phyloP scores from a whole-genome alignment of 2,888 invertebrate genomes.

The Willowsia nigromaculata region DNA sequence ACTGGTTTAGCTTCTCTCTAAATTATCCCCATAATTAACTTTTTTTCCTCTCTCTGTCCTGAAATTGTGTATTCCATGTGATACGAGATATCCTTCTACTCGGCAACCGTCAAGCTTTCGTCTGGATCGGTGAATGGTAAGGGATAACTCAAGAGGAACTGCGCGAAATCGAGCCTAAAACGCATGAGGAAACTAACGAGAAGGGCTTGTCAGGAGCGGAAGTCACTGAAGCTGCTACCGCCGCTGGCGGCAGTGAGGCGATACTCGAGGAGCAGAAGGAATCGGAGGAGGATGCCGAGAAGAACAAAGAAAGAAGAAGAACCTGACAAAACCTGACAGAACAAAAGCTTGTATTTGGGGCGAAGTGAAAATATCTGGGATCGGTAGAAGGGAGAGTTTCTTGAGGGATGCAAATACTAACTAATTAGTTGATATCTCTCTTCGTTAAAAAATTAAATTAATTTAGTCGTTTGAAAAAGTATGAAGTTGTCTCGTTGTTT shows the following conservation, averaged over 20 bases:
- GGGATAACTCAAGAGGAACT: constrained; percentile 93
- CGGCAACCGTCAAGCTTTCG: constrained; percentile 95
- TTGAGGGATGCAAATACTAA: too few relatives aligned
- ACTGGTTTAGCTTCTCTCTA: too few relatives aligned
- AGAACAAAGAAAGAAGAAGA: neutral
- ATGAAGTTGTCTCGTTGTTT: too few relatives aligned
- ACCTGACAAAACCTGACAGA: too few relatives aligned
- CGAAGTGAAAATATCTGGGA: constrained; percentile 80
- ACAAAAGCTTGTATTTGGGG: constrained; percentile 77
- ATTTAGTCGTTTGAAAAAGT: too few relatives aligned
- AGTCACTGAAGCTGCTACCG: constrained; percentile 79
- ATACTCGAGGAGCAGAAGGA: neutral
- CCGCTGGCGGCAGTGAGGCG: constrained; percentile 59
- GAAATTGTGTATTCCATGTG: too few relatives aligned
- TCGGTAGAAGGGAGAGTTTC: too few relatives aligned
- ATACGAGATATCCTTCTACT: constrained; percentile 89
- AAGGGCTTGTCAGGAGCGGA: constrained; percentile 80
- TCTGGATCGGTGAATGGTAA: constrained; percentile 96
- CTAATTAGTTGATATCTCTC: too few relatives aligned
- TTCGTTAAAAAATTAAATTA: too few relatives aligned
- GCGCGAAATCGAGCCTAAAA: constrained; percentile 88
- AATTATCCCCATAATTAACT: neutral
- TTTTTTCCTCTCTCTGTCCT: too few relatives aligned
- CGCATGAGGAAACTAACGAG: constrained; percentile 91
- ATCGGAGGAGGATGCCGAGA: neutral